Evolutionary conservation across 2,888 invertebrate species (phyloP), one percentile per base, ranked within the genome.

Genomic region (Dastarcus helophoroides): DNA sequence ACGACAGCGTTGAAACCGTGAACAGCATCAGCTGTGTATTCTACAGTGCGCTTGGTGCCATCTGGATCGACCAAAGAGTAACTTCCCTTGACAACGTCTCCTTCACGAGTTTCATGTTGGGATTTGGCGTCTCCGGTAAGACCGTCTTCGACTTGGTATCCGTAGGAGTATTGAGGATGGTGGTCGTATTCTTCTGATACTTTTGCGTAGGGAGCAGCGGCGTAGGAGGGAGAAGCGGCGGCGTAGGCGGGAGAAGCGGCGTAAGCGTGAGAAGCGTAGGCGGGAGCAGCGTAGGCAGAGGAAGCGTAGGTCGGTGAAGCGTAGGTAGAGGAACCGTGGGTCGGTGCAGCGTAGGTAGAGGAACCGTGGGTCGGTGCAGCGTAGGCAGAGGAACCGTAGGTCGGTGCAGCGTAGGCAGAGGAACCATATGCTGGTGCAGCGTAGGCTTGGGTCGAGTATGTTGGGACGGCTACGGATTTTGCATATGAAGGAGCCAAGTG

Each of bases 201-300:
- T n/a, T n/a, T n/a, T n/a, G 29, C 14, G n/a, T 11, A 15, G 7
- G 26, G 29, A 6, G 35, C 29, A 17, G 30, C 32, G 13, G 32
- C 30, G 13, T 36, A 34, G 14, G 31, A 24, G 19, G 22, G 17
- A 6, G 31, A 26, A 7, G 31, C 31, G 4, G 32, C 36, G 12
- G 10, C 17, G 22, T 61, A 3, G 58, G 60, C 60, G 3, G 55
- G 53, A 3, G 51, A 55, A n/a, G 58, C 43, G 14, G 60, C 57
- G 40, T 64, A 64, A 26, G 60, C 60, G 39, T 58, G 63, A 15
- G 65, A 65, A 29, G 65, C 32, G 24, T 32, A 24, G 19, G 32
- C 23, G 17, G 31, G 25, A 11, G 38, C 36, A 16, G 29, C 26
- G 27, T 37, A 29, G 9, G 32, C 32, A 13, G n/a, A n/a, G n/a